These are phyloP conservation scores for Boloria euphrosyne DNA, from an alignment of 2,888 invertebrate species.

Conservation along the genomic window DNA sequence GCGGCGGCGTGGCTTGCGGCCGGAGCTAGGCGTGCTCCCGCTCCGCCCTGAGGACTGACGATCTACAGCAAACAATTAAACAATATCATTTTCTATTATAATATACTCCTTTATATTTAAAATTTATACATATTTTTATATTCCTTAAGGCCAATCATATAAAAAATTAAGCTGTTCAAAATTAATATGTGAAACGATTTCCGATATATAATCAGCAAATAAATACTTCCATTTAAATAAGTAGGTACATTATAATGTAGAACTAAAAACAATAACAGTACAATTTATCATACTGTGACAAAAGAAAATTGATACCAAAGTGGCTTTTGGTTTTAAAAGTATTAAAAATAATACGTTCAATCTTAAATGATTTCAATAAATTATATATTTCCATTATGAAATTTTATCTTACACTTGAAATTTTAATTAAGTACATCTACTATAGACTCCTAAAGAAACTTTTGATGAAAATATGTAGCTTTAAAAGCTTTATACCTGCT, in stretches of 20 bases:
- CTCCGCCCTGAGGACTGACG: constrained; percentile 53
- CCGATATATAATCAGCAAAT: too few species aligned
- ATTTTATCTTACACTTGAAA: constrained; percentile 3
- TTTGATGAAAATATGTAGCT: constrained; percentile 3
- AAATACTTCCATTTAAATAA: too few species aligned
- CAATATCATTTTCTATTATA: too few species aligned
- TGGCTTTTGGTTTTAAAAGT: neutral
- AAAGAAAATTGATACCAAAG: constrained; percentile 7
- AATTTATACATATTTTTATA: neutral
- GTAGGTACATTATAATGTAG: too few species aligned
- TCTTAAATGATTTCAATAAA: constrained; percentile 8
- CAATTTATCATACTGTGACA: neutral
- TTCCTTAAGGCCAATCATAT: too few species aligned
- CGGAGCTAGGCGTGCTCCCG: constrained; percentile 62
- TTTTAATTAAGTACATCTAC: neutral
- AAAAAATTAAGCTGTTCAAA: too few species aligned
- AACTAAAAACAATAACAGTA: too few species aligned
- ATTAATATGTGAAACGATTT: too few species aligned
- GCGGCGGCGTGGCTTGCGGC: constrained; percentile 91
- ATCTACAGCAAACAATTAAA: constrained; percentile 47
- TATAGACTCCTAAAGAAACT: neutral
- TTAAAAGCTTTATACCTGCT: constrained; percentile 52
- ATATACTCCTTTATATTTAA: too few species aligned
- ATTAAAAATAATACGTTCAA: constrained; percentile 3
- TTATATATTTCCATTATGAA: constrained; percentile 2